phyloP scores from a whole-genome alignment of 2,113 vertebrate genomes.

The Cephalopholis sonnerati region DNA sequence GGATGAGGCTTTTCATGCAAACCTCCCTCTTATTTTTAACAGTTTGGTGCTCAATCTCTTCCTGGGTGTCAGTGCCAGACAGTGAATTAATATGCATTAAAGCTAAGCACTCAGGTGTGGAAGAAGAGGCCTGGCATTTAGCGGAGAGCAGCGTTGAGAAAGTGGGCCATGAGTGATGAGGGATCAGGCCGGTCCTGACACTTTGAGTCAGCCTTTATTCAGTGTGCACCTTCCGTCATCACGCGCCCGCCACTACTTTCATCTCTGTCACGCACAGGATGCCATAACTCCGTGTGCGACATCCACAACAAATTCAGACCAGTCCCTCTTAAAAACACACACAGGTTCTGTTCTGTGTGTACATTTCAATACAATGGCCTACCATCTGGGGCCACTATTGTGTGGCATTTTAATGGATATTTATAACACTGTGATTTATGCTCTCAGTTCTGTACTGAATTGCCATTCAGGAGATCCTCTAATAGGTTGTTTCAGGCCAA shows the following conservation, averaged over 20 bases:
- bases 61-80: constrained; percentile 17
- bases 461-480: constrained; percentile 17
- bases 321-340: not conserved
- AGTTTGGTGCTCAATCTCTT: constrained; percentile 18
- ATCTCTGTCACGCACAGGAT: constrained; percentile 62
- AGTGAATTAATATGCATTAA: constrained; percentile 72
- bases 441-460: constrained; percentile 11
- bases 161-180: constrained; percentile 76
- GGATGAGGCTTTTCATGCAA: constrained; percentile 30
- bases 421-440: constrained; percentile 47
- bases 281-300: constrained; percentile 44
- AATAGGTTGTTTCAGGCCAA: constrained; percentile 20
- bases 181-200: constrained; percentile 62
- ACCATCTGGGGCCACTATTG: constrained; percentile 34
- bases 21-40: constrained; percentile 22
- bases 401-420: constrained; percentile 36
- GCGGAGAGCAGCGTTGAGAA: constrained; percentile 37
- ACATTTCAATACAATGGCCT: not conserved
- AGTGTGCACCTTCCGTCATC: constrained; percentile 60
- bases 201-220: constrained; percentile 70
- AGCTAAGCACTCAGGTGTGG: constrained; percentile 62
- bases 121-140: constrained; percentile 53
- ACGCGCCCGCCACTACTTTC: constrained; percentile 47
- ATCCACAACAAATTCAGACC: constrained; percentile 45
- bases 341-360: constrained; percentile 1